Base-by-base conservation (phyloP, 2,888 invertebrate species). In the Agonopterix subpropinquella region DNA sequence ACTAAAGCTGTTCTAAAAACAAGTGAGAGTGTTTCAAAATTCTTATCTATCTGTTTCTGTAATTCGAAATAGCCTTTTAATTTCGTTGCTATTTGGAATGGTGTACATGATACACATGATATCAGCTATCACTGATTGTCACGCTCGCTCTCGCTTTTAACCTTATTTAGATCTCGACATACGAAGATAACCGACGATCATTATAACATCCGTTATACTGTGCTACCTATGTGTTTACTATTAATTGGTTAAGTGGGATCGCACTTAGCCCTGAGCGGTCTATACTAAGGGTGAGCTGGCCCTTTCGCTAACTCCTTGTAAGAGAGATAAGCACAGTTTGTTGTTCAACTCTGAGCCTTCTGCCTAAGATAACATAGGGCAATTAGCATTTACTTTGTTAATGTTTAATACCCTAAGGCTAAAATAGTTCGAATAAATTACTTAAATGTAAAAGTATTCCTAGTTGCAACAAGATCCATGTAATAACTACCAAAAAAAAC, bases 321-420 rank as follows among this genome's bases (percentile, higher is more conserved):
- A 45, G 41, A 45, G 50, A 69, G 76, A 77, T 79, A 79, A 78
- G 76, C 65, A 65, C 62, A 68, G 70, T 70, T 69, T 72, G 70
- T 70, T 73, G 70, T 71, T 70, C 56, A 51, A 59, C 47, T 55
- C 55, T 59, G 67, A 74, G 78, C 72, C 77, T 44, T 67, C 72
- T 70, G 61, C 73, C 69, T 72, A 76, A 73, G 77, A 80, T 80
- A 78, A 77, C 76, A 74, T 57, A 61, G 52, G 49, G 65, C 64
- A 65, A 75, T 77, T 77, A 77, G 61, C 70, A 70, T 74, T 69
- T 61, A 58, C 60, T 57, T 55, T 54, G 52, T 54, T 36, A 36
- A 46, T 5, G 28, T 28, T 5, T 28, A 28, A 28, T 28, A 7
- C 28, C 28, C 7, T 28, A 28, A 28, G 7, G 28, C 28, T 28